These are phyloP conservation scores for Tenodera sinensis DNA, from an alignment of 2,888 invertebrate genomes.

Conservation along the genomic window DNA sequence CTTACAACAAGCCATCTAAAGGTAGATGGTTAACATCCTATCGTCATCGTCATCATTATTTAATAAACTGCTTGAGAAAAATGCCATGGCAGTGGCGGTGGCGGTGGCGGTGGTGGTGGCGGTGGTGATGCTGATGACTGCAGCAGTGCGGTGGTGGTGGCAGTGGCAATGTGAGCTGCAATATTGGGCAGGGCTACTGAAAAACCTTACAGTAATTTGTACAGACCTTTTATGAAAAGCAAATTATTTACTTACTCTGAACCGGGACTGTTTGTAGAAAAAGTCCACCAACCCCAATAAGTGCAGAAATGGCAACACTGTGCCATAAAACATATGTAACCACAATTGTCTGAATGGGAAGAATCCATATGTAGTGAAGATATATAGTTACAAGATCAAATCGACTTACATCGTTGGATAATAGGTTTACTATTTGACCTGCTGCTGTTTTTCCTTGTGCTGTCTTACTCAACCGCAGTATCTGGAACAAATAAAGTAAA, in stretches of 20 bases:
- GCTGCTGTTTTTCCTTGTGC: conserved; percentile 58
- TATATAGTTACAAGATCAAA: conserved; percentile 52
- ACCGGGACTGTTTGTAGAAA: conserved; percentile 37
- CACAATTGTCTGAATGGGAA: conserved; percentile 57
- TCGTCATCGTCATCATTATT: too few species aligned
- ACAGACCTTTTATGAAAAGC: neutral
- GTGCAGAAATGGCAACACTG: conserved; percentile 52
- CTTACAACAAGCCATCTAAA: too few species aligned
- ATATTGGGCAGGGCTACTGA: too few species aligned
- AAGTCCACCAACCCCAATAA: conserved; percentile 60
- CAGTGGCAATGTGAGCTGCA: too few species aligned
- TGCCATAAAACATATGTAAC: conserved; percentile 58
- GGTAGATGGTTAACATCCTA: too few species aligned
- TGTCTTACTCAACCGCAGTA: conserved; percentile 53
- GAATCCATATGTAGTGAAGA: conserved; percentile 54
- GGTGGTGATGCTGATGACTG: too few species aligned
- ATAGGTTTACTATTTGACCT: conserved; percentile 54
- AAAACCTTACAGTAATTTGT: neutral
- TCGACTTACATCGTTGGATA: conserved; percentile 55
- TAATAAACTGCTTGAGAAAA: too few species aligned
- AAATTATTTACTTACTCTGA: conserved; percentile 33
- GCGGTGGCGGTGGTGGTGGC: too few species aligned
- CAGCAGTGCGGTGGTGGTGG: too few species aligned
- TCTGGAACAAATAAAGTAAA: conserved; percentile 35
- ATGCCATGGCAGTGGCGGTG: too few species aligned